Conservation (phyloP, 2,797 vertebrate species). For the Smutsia gigantea region DNA sequence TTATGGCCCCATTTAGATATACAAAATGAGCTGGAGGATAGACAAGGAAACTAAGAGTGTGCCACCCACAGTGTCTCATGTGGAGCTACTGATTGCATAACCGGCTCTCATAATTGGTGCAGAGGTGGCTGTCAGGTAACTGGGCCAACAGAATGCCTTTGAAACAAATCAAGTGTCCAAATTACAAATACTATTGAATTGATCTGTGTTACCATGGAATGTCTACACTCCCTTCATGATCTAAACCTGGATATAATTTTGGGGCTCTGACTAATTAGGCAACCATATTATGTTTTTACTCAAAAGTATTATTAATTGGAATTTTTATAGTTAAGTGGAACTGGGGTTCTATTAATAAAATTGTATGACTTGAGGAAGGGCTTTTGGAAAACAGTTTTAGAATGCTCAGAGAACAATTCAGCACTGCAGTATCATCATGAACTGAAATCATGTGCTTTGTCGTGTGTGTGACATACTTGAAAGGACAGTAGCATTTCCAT, state of each 20-base stretch:
- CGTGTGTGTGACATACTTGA: background rate
- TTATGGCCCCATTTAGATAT: background rate
- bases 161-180: background rate
- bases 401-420: background rate
- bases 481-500: slow-evolving; percentile 34
- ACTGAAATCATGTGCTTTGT: background rate
- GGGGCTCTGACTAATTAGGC: background rate
- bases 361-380: background rate
- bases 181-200: background rate
- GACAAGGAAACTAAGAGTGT: slow-evolving; percentile 37
- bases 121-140: background rate
- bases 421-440: background rate
- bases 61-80: background rate
- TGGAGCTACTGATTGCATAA: slow-evolving; percentile 34
- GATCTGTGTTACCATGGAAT: background rate
- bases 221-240: background rate
- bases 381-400: background rate
- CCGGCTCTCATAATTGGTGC: background rate
- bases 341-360: background rate
- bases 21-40: background rate
- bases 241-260: background rate
- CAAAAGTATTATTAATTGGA: background rate
- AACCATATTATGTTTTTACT: background rate
- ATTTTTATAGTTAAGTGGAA: background rate
- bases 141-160: slow-evolving; percentile 15